phyloP scores from a whole-genome alignment of 2,797 vertebrate species.

The Sebastes hopkinsi region DNA sequence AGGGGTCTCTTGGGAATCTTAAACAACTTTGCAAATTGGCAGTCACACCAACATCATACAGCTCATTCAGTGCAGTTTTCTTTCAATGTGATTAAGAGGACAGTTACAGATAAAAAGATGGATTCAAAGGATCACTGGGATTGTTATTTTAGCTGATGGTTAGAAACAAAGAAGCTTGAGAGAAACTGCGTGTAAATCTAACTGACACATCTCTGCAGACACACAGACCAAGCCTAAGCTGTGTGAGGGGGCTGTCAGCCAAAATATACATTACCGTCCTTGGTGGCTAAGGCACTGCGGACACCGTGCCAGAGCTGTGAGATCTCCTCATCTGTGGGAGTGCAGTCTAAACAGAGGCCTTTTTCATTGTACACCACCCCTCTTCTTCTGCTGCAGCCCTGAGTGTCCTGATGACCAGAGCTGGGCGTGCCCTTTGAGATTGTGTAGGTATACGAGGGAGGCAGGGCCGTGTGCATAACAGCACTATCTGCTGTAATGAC shows the following conservation, averaged over 20 bases:
- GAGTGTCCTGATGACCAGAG: slow-evolving; percentile 62
- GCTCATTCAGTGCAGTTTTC: slow-evolving; percentile 25
- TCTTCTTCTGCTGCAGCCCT: slow-evolving; percentile 58
- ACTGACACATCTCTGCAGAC: not conserved
- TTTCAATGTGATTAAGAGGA: slow-evolving; percentile 13
- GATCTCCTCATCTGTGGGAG: slow-evolving; percentile 88
- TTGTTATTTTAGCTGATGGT: not conserved
- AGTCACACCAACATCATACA: slow-evolving; percentile 23
- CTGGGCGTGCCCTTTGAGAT: slow-evolving; percentile 56
- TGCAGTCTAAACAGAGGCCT: slow-evolving; percentile 74
- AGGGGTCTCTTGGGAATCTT: slow-evolving; percentile 34
- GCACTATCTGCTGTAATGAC: slow-evolving; percentile 55
- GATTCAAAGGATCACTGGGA: not conserved
- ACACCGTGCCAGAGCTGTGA: slow-evolving; percentile 80
- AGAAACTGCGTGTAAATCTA: not conserved
- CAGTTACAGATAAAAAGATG: slow-evolving; percentile 12
- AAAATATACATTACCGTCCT: slow-evolving; percentile 73
- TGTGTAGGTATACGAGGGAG: slow-evolving; percentile 55
- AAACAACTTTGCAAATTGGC: slow-evolving; percentile 31
- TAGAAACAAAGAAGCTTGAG: not conserved
- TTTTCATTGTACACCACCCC: slow-evolving; percentile 69
- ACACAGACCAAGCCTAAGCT: not conserved
- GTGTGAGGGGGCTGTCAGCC: not conserved
- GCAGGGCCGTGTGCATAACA: slow-evolving; percentile 55
- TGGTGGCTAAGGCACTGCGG: slow-evolving; percentile 74